Base-by-base conservation (phyloP, 2,113 vertebrate genomes). In the Struthidea cinerea region DNA sequence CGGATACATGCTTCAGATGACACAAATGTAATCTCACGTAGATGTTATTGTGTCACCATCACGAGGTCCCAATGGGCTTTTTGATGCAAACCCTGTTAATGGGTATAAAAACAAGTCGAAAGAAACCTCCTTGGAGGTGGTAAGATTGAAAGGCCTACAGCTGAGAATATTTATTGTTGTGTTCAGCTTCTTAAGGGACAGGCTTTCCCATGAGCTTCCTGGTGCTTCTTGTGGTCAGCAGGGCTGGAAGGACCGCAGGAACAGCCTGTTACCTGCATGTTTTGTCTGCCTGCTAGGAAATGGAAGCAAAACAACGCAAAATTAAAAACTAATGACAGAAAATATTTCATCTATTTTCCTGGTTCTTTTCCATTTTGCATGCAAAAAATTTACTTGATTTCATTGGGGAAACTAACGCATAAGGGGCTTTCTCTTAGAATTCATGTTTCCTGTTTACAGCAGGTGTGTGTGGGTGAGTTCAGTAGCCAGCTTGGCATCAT, bases 1-100 rank as follows among this genome's bases (percentile, higher is more conserved):
- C 22, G 57, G 14, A 17, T 21, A 30, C 1, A 3, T 19, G 26
- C 24, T 64, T 82, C 44, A 75, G 19, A 8, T 44, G 32, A 32
- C 13, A 37, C 10, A 65, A 32, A 60, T 30, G 6, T 76, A 44
- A 81, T 63, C 30, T 68, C 32, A 12, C 16, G 15, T 1, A 22
- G 28, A 33, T 35, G 13, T 16, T 56, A 6, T 3, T 53, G 39
- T 8, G 0, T 35, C 57, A n/a, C 32, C 1, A 1, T 22, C 37
- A 11, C 41, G 77, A 32, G 11, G 5, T 6, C 39, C 16, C 35
- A 57, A 7, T 14, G 30, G 23, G 7, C 10, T 63, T 74, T 78
- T 59, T 47, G 28, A 37, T 63, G 24, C 15, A 41, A 6, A 20
- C 6, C 6, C 41, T 10, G 3, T 24, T 63, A 84, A 84, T 49